Conservation (phyloP, 2,888 invertebrate species). For the Mythimna ferrago region DNA sequence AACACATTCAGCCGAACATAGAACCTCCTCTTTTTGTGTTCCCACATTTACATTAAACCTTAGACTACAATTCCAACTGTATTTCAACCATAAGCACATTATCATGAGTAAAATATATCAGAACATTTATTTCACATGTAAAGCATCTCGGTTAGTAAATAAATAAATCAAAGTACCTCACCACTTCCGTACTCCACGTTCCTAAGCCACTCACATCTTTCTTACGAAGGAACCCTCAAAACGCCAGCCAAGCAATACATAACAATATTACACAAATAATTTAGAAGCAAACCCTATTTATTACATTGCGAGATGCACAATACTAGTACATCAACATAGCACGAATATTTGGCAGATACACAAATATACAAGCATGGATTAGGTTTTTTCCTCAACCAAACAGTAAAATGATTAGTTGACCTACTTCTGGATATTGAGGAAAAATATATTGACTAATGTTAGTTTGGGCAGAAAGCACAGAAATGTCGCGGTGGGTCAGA, state of each 20-base stretch:
- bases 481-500: not conserved
- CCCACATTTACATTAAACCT: no score
- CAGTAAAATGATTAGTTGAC: constrained; percentile 63
- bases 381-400: constrained; percentile 44
- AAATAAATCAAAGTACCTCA: not conserved
- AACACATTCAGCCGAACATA: no score
- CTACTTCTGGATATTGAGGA: constrained; percentile 61
- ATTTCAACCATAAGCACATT: no score
- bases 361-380: constrained; percentile 49
- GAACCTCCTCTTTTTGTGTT: no score
- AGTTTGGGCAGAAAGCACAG: constrained; percentile 4
- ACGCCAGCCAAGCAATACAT: constrained; percentile 42
- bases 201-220: constrained; percentile 23
- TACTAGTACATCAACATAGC: constrained; percentile 43
- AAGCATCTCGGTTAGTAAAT: not conserved
- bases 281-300: constrained; percentile 44
- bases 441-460: constrained; percentile 46
- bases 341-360: constrained; percentile 54
- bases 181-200: not conserved
- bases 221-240: constrained; percentile 9
- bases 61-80: no score
- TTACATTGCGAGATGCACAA: constrained; percentile 56
- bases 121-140: not conserved
- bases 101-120: no score
- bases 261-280: constrained; percentile 49